These are phyloP conservation scores for Philopedon plagiatum DNA, from an alignment of 2,888 invertebrate genomes.

Conservation along the genomic window DNA sequence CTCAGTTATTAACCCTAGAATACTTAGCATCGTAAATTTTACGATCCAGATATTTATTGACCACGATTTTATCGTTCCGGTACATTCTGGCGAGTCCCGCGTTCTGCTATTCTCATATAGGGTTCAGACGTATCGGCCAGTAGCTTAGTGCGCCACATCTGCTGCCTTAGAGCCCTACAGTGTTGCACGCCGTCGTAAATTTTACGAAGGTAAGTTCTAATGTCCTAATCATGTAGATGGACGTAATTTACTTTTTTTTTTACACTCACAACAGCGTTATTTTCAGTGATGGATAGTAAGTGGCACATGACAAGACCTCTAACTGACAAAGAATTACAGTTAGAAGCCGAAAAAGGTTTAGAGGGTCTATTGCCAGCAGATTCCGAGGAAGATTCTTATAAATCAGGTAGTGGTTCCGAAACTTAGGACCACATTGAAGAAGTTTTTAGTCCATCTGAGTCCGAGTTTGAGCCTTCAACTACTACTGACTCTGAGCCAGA, in stretches of 20 bases:
- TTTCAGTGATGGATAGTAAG: no score
- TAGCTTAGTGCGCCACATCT: background rate
- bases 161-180: background rate
- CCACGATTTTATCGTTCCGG: background rate
- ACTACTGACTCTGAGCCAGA: background rate
- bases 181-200: background rate
- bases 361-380: conserved; percentile 1
- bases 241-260: no score
- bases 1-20: background rate
- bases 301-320: background rate
- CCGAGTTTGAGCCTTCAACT: conserved; percentile 10
- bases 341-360: conserved; percentile 1
- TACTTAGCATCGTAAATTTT: background rate
- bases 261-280: no score
- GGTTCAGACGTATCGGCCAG: background rate
- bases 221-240: background rate
- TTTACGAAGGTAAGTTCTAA: background rate
- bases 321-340: background rate
- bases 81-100: no score
- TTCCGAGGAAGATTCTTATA: background rate
- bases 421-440: background rate
- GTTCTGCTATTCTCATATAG: background rate
- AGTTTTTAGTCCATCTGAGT: conserved; percentile 6
- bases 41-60: background rate
- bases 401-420: conserved; percentile 2